Percentiles rank a stretch among this genome's conserved stretches.
phyloP scores from a whole-genome alignment of 2,888 invertebrate genomes.

The Campopleginae sp. region DNA sequence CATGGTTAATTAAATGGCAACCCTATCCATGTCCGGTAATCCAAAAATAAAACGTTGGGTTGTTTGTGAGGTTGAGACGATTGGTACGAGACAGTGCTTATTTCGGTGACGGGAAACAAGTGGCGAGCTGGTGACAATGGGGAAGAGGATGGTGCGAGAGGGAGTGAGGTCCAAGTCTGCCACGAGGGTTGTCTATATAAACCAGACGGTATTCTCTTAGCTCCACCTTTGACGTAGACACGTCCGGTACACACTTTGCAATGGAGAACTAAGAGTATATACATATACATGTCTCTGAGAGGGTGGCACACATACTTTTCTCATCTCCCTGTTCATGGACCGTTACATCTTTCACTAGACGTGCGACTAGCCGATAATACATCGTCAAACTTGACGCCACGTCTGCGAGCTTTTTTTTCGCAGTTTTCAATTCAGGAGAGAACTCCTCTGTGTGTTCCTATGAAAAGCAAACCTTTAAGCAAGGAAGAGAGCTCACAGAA shows the following conservation, averaged over 20 bases:
- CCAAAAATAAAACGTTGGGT: constrained; percentile 23
- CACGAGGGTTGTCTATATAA: constrained; percentile 61
- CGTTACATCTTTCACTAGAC: constrained; percentile 29
- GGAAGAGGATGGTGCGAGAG: not conserved
- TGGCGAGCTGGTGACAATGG: constrained; percentile 58
- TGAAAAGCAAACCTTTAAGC: not conserved
- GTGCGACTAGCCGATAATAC: constrained; percentile 34
- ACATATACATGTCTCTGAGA: constrained; percentile 15
- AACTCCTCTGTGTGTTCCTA: not conserved
- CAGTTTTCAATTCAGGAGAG: not conserved
- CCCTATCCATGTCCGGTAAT: not conserved
- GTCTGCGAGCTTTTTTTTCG: not conserved
- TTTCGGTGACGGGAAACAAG: constrained; percentile 55
- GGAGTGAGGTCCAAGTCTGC: constrained; percentile 44
- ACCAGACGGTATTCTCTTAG: constrained; percentile 59
- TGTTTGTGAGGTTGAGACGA: constrained; percentile 47
- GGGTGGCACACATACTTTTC: constrained; percentile 26
- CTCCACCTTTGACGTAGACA: constrained; percentile 61
- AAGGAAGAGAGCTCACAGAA: not conserved
- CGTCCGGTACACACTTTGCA: constrained; percentile 24
- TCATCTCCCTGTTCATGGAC: constrained; percentile 10
- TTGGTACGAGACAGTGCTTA: constrained; percentile 62
- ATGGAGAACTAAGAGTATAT: constrained; percentile 14
- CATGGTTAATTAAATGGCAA: not conserved
- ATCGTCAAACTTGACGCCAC: constrained; percentile 35